Conservation (phyloP, 2,797 vertebrate genomes). For the Carapus acus region DNA sequence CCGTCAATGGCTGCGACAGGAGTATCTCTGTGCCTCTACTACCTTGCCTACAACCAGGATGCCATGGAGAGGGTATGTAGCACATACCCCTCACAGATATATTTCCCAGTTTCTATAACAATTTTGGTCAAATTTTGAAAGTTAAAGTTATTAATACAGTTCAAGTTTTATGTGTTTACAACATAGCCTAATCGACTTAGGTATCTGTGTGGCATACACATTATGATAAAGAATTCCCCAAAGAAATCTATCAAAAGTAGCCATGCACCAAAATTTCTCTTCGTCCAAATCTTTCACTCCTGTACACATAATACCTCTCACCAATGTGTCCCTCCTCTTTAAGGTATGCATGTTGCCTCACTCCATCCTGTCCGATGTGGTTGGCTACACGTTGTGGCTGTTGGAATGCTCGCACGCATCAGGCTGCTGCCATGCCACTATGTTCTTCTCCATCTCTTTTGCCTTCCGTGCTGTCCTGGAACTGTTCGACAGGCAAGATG, state of each 20-base stretch:
- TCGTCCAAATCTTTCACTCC: no score
- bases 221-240: no score
- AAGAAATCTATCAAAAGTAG: no score
- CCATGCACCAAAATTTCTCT: no score
- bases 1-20: constrained; percentile 99
- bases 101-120: background rate
- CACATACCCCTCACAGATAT: background rate
- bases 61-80: constrained; percentile 92
- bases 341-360: constrained; percentile 97
- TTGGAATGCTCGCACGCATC: constrained; percentile 98
- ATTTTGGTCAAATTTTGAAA: no score
- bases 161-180: no score
- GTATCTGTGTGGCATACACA: background rate
- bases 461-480: constrained; percentile 95
- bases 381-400: constrained; percentile 95
- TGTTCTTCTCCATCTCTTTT: constrained; percentile 99
- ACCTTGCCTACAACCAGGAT: constrained; percentile 97
- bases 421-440: constrained; percentile 97
- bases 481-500: constrained; percentile 94
- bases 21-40: constrained; percentile 98
- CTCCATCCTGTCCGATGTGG: constrained; percentile 90
- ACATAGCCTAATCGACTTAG: no score
- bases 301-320: constrained; percentile 20
- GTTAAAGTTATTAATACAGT: no score
- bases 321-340: constrained; percentile 22